These are phyloP conservation scores for Pseudoips prasinana DNA, from an alignment of 2,888 invertebrate species.

Conservation along the genomic window DNA sequence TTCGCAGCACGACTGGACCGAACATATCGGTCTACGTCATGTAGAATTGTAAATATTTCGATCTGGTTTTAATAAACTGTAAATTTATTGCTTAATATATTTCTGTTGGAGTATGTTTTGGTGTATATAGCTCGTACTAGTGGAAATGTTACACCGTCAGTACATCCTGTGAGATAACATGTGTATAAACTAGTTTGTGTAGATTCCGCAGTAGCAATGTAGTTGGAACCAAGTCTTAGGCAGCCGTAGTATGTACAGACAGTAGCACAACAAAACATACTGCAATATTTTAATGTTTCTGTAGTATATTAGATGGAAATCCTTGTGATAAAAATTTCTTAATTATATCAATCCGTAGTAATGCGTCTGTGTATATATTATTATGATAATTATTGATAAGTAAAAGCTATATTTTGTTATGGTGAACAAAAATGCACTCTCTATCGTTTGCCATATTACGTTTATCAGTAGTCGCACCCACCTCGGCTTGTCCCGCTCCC, in stretches of 20 bases:
- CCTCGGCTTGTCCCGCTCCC: slow-evolving; percentile 44
- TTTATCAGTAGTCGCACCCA: slow-evolving; percentile 48
- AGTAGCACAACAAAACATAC: slow-evolving; percentile 43
- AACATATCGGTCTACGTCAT: slow-evolving; percentile 40
- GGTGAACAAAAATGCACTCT: slow-evolving; percentile 62
- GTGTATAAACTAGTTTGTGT: too few species aligned
- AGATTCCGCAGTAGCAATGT: too few species aligned
- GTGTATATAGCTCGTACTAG: slow-evolving; percentile 10
- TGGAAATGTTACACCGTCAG: slow-evolving; percentile 1
- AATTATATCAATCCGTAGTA: slow-evolving; percentile 67
- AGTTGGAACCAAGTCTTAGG: too few species aligned
- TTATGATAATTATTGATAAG: slow-evolving; percentile 56
- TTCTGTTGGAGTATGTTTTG: slow-evolving; percentile 52
- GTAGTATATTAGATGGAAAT: slow-evolving; percentile 66
- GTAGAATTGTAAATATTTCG: slow-evolving; percentile 64
- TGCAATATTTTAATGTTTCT: slow-evolving; percentile 51
- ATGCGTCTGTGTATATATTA: slow-evolving; percentile 63
- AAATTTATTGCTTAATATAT: slow-evolving; percentile 54
- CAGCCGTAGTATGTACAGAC: slow-evolving; percentile 16
- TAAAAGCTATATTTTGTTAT: slow-evolving; percentile 77
- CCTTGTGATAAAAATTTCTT: slow-evolving; percentile 72
- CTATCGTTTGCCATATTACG: slow-evolving; percentile 62
- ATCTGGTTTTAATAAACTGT: slow-evolving; percentile 64
- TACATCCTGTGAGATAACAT: too few species aligned
- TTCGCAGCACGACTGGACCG: slow-evolving; percentile 36